A percentile compares a stretch with the other conserved stretches of the same genome.
These are phyloP conservation scores for Scyliorhinus canicula DNA, from an alignment of 2,797 vertebrate genomes.

Conservation along the genomic window DNA sequence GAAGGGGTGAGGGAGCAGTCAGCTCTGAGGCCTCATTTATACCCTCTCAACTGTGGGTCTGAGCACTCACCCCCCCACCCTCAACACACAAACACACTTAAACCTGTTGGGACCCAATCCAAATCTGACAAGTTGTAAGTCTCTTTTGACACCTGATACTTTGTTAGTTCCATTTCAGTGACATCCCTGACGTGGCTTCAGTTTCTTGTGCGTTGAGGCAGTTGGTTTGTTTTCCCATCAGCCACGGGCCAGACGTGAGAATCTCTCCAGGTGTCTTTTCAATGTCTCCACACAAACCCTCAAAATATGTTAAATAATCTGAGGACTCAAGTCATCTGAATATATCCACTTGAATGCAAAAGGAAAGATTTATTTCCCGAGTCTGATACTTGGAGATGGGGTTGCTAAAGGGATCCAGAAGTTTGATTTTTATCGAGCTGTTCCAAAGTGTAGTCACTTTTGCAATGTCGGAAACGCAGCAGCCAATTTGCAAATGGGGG, in stretches of 20 bases:
- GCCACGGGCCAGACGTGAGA: not conserved
- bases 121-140: not conserved
- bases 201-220: not conserved
- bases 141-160: not conserved
- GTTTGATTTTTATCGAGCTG: not conserved
- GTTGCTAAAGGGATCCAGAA: not conserved
- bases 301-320: not conserved
- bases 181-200: not conserved
- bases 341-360: not conserved
- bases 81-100: not conserved
- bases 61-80: not conserved
- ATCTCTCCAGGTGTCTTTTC: not conserved
- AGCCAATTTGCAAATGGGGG: not conserved
- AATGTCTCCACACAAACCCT: not conserved
- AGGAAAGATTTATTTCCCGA: not conserved
- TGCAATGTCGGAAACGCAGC: not conserved
- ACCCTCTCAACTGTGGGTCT: not conserved
- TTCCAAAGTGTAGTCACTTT: not conserved
- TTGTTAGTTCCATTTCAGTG: not conserved
- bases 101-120: not conserved
- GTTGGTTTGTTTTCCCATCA: not conserved
- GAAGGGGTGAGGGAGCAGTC: not conserved
- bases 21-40: not conserved
- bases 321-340: not conserved
- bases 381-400: not conserved